Base-by-base conservation (phyloP, 2,888 invertebrate species). In the Agrypnus murinus region DNA sequence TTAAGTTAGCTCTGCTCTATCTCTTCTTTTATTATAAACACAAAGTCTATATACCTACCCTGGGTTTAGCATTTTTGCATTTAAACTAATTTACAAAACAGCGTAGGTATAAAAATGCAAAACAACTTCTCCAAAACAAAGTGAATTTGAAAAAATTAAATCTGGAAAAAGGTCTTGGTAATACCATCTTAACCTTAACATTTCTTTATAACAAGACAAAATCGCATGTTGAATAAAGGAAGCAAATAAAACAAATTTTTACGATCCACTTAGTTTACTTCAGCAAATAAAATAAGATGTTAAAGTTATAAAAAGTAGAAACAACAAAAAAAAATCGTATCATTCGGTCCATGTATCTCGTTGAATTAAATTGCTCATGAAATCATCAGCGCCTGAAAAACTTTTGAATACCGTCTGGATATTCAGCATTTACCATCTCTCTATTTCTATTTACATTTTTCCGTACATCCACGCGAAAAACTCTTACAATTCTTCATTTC, bases 301-400 rank as follows among this genome's bases (percentile, higher is more conserved):
- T 67, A 58, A 63, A 64, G 64, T 36, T 58, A 57, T 69, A 69
- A 58, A 25, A 64, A 57, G 50, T 57, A 64, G 57, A 63, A 64
- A 57, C 55, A 45, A 58, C 46, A 63, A 65, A 65, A 65, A 65
- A 53, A 66, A 71, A 66, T 71, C 71, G 66, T 50, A 66, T 71
- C 71, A 71, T 71, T 12, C 66, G 59, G 53, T 66, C 45, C 58
- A 71, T 71, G 57, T 66, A 66, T 59, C 65, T 25, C 19, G 19
- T 36, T 62, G 65, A 71, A 71, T 66, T 71, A 66, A 71, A 71
- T 71, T 71, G 62, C 62, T 53, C 71, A 57, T 62, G 66, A 66
- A 66, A 71, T 71, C 60, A 50, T 71, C 71, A 65, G 34, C 65
- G 57, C 63, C 55, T 62, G 66, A 36, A 65, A 58, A 69, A 69